Evolutionary conservation across 2,797 vertebrate genomes (phyloP).

Genomic region (Orientallactaga sibirica): DNA sequence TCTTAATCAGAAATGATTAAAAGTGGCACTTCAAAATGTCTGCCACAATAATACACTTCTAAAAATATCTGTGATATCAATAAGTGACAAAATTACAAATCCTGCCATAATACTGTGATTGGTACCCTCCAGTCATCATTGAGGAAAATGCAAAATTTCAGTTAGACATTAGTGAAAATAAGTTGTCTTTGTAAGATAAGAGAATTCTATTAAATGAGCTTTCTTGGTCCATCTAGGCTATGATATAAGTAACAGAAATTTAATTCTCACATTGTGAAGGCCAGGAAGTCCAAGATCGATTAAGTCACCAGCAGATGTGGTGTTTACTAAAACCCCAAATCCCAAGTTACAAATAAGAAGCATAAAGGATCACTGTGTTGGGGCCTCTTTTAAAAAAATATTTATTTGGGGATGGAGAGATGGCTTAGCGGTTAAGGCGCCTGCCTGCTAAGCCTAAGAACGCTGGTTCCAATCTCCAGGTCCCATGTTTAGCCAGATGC

Average conservation of each 20-base stretch:
- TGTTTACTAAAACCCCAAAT: neutral
- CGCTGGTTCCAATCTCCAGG: too few relatives aligned
- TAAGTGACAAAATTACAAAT: conserved; percentile 4
- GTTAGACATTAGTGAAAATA: neutral
- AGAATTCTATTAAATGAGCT: neutral
- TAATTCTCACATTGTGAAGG: neutral
- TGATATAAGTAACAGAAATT: neutral
- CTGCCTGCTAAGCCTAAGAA: too few relatives aligned
- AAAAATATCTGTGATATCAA: neutral
- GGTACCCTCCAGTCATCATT: neutral
- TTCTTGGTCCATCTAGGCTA: neutral
- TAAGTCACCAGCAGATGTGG: neutral
- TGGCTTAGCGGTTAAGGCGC: too few relatives aligned
- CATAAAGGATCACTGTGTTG: neutral
- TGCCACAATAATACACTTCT: neutral
- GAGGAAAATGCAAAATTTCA: conserved; percentile 9
- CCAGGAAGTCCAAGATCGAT: neutral
- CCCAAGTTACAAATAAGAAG: neutral
- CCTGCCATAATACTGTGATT: neutral
- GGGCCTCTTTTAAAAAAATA: neutral
- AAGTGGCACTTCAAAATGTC: neutral
- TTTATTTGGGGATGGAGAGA: too few relatives aligned
- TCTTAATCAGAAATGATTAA: neutral
- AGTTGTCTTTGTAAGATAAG: neutral
- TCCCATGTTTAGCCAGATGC: too few relatives aligned